Percentiles rank a stretch among this genome's conserved stretches.
phyloP scores from a whole-genome alignment of 2,888 invertebrate species.

The Myathropa florea region DNA sequence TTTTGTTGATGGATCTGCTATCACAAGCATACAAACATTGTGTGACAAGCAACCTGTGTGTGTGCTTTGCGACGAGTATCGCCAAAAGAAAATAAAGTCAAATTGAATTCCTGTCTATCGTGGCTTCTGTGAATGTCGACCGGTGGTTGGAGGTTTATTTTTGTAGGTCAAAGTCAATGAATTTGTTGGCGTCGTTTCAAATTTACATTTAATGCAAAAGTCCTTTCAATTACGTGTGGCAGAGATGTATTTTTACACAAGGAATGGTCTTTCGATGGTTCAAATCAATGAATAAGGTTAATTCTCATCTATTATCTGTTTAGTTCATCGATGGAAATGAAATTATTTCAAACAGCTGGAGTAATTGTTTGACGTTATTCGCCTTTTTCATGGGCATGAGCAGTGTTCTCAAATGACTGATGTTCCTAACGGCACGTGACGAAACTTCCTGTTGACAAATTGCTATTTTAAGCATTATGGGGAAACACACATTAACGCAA shows the following conservation, averaged over 20 bases:
- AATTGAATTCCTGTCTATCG: constrained; percentile 26
- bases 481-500: too few relatives aligned
- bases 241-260: neutral
- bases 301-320: neutral
- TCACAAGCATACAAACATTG: neutral
- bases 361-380: too few relatives aligned
- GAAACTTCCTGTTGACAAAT: too few relatives aligned
- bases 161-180: constrained; percentile 66
- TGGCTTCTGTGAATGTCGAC: constrained; percentile 3
- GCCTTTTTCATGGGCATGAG: too few relatives aligned
- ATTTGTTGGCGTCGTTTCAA: constrained; percentile 55
- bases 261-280: neutral
- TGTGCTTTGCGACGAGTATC: neutral
- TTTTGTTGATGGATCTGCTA: constrained; percentile 38
- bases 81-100: constrained; percentile 4
- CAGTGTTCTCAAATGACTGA: too few relatives aligned
- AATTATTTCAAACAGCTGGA: neutral
- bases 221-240: neutral
- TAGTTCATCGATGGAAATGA: neutral
- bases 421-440: too few relatives aligned
- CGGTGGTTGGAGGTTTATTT: constrained; percentile 20
- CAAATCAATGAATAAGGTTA: neutral
- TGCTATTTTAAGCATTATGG: too few relatives aligned
- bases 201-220: neutral
- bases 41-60: constrained; percentile 1